These are phyloP conservation scores for Epistrophe grossulariae DNA, from an alignment of 2,888 invertebrate genomes.

Conservation along the genomic window DNA sequence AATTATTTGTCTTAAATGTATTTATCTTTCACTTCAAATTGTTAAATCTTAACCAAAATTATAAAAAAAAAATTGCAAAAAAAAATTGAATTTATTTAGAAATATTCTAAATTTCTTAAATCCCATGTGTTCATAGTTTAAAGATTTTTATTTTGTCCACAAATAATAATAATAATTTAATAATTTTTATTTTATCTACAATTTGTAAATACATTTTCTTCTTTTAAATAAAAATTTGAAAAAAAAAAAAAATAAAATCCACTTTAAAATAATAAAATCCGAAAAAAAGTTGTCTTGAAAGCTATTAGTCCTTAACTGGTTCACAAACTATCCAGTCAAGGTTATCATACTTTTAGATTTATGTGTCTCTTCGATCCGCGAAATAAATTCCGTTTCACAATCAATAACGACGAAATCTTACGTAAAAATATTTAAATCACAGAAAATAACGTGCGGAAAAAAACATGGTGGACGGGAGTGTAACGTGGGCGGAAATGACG, in stretches of 20 bases:
- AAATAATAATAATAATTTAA: too few species aligned
- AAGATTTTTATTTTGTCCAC: not conserved
- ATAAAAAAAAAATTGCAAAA: not conserved
- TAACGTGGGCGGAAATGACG: slow-evolving; percentile 68
- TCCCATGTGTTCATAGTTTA: not conserved
- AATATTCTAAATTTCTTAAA: not conserved
- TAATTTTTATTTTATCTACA: not conserved
- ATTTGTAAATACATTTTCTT: not conserved
- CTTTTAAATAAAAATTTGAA: not conserved
- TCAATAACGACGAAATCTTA: slow-evolving; percentile 6
- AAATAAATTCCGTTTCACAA: slow-evolving; percentile 19
- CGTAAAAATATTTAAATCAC: slow-evolving; percentile 24
- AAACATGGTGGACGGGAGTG: slow-evolving; percentile 41
- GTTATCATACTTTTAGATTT: slow-evolving; percentile 37
- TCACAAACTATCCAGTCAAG: slow-evolving; percentile 50
- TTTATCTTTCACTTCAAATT: too few species aligned
- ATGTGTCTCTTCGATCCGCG: slow-evolving; percentile 1
- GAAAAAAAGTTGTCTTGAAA: slow-evolving; percentile 68
- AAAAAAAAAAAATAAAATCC: slow-evolving; percentile 1
- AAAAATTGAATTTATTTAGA: not conserved
- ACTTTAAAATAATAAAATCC: not conserved
- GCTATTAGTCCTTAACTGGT: slow-evolving; percentile 71
- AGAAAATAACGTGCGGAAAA: not conserved
- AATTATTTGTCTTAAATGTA: not conserved
- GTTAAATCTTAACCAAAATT: too few species aligned